These are phyloP conservation scores for Sitobion miscanthi DNA, from an alignment of 1,140 invertebrate genomes.

Conservation along the genomic window DNA sequence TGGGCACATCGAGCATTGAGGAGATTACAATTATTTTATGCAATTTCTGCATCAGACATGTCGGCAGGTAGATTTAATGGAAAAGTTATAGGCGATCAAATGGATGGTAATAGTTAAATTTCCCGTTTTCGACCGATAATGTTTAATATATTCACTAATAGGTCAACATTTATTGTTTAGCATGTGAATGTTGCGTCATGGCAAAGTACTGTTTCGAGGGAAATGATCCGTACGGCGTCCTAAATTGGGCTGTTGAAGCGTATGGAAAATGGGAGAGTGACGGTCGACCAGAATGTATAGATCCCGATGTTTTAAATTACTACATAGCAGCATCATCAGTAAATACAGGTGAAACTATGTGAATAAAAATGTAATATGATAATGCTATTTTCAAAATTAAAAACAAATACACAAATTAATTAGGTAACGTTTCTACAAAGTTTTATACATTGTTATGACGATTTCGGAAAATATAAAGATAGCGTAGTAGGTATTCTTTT, in stretches of 20 bases:
- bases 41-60: not conserved
- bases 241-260: not conserved
- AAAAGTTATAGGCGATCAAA: not conserved
- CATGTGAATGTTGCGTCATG: constrained; percentile 5
- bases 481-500: too few species aligned
- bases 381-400: too few species aligned
- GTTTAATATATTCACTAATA: not conserved
- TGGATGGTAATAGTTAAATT: not conserved
- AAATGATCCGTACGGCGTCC: not conserved
- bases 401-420: too few species aligned
- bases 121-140: not conserved
- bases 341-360: not conserved
- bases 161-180: not conserved
- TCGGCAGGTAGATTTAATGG: not conserved
- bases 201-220: not conserved
- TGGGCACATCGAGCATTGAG: not conserved
- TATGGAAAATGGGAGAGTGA: not conserved
- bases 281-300: not conserved
- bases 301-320: not conserved
- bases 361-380: too few species aligned
- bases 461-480: too few species aligned
- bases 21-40: not conserved
- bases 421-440: too few species aligned
- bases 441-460: too few species aligned
- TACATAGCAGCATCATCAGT: not conserved